phyloP scores from a whole-genome alignment of 2,113 vertebrate genomes.

The Brachionichthys hirsutus region DNA sequence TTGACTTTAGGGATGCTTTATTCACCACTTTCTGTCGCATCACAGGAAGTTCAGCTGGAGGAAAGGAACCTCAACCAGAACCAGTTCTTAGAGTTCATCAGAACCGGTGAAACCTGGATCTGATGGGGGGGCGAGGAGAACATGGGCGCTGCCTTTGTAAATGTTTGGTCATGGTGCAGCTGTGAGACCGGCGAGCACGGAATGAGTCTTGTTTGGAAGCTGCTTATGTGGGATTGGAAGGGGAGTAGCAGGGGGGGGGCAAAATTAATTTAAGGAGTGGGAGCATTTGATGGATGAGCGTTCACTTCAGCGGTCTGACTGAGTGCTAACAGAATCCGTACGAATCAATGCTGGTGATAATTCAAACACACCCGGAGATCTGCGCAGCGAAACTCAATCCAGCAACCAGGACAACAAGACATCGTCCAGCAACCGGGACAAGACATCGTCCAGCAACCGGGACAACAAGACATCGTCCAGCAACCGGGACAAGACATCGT shows the following conservation, averaged over 20 bases:
- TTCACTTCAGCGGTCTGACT: conserved; percentile 32
- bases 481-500: too few species aligned
- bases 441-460: too few species aligned
- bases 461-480: too few species aligned
- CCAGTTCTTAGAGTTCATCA: too few species aligned
- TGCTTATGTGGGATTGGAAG: conserved; percentile 3
- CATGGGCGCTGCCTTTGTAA: conserved; percentile 40
- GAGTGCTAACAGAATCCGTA: conserved; percentile 27
- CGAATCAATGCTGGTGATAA: conserved; percentile 46
- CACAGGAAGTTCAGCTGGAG: too few species aligned
- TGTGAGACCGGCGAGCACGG: conserved; percentile 37
- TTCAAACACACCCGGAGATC: conserved; percentile 10
- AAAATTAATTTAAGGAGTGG: conserved; percentile 35
- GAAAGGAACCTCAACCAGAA: too few species aligned
- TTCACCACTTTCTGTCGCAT: too few species aligned
- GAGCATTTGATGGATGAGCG: conserved; percentile 52
- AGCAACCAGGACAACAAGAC: too few species aligned
- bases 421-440: too few species aligned
- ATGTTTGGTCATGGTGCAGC: conserved; percentile 59
- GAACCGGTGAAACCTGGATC: too few species aligned
- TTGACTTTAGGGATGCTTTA: too few species aligned
- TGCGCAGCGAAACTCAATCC: too few species aligned
- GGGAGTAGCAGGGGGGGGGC: background rate
- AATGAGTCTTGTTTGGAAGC: conserved; percentile 17
- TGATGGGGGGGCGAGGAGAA: conserved; percentile 13